A percentile compares a stretch with the other conserved stretches of the same genome.
phyloP scores from a whole-genome alignment of 2,797 vertebrate genomes.

The Corythornis leucogaster region DNA sequence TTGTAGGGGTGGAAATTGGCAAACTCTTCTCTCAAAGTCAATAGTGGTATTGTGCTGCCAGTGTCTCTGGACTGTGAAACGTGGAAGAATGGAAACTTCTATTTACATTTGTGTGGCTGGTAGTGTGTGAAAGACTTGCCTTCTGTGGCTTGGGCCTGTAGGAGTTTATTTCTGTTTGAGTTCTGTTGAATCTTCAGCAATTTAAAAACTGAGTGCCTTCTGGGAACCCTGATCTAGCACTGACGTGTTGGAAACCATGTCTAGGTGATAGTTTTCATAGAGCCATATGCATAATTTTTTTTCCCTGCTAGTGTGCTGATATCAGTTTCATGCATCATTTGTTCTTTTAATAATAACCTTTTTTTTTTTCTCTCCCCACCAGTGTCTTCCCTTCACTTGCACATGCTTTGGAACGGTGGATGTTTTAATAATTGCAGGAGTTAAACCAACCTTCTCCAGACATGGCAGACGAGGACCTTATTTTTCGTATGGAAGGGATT shows the following conservation, averaged over 20 bases:
- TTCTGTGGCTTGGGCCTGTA: neutral
- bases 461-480: constrained; percentile 95
- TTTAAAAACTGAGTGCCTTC: neutral
- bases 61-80: neutral
- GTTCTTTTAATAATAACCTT: neutral
- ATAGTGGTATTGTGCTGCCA: rapidly evolving
- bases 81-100: neutral
- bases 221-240: neutral
- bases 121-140: rapidly evolving
- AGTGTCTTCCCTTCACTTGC: constrained; percentile 42
- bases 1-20: neutral
- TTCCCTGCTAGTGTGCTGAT: neutral
- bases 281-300: neutral
- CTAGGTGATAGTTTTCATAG: neutral
- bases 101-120: neutral
- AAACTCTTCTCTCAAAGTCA: neutral
- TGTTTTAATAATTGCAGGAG: neutral
- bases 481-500: constrained; percentile 94
- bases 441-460: neutral
- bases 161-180: neutral
- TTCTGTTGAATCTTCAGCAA: neutral
- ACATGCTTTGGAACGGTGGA: constrained; percentile 52
- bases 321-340: neutral
- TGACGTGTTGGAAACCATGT: neutral
- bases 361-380: neutral